A percentile compares a stretch with the other conserved stretches of the same genome.
Conservation (phyloP, 2,888 invertebrate species). For the Lasioglossum figueresi region DNA sequence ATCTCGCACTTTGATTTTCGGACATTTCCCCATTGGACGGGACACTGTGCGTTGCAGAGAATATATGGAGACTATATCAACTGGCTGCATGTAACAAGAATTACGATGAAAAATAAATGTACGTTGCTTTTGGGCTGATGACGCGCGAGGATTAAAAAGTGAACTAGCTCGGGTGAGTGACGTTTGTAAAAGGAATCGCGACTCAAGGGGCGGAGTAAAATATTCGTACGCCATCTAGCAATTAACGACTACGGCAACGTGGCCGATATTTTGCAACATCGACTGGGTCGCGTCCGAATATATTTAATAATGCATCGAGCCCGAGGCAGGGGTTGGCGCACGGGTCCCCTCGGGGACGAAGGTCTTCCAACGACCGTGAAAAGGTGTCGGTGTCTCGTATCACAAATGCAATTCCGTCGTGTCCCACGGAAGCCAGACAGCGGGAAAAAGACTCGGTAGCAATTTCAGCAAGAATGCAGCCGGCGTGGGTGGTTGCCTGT, state of each 20-base stretch:
- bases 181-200: not conserved
- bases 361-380: constrained; percentile 60
- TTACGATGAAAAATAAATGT: not conserved
- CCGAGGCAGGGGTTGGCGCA: constrained; percentile 12
- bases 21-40: too few relatives aligned
- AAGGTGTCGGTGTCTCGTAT: constrained; percentile 57
- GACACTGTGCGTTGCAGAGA: not conserved
- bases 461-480: constrained; percentile 44
- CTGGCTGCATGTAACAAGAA: not conserved
- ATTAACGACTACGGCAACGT: not conserved
- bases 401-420: constrained; percentile 52
- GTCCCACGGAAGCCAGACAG: constrained; percentile 24
- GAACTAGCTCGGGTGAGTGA: not conserved
- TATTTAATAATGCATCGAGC: constrained; percentile 65
- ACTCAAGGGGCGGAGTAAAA: not conserved
- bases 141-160: not conserved
- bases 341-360: constrained; percentile 51
- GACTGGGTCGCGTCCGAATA: constrained; percentile 27
- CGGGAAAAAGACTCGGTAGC: constrained; percentile 35
- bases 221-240: not conserved
- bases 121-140: not conserved
- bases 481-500: constrained; percentile 1
- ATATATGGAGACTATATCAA: not conserved
- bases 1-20: too few relatives aligned
- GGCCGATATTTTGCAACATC: constrained; percentile 12